A percentile compares a stretch with the other conserved stretches of the same genome.
Evolutionary conservation across 1,140 invertebrate species (phyloP).

Genomic region (Daktulosphaira vitifoliae): DNA sequence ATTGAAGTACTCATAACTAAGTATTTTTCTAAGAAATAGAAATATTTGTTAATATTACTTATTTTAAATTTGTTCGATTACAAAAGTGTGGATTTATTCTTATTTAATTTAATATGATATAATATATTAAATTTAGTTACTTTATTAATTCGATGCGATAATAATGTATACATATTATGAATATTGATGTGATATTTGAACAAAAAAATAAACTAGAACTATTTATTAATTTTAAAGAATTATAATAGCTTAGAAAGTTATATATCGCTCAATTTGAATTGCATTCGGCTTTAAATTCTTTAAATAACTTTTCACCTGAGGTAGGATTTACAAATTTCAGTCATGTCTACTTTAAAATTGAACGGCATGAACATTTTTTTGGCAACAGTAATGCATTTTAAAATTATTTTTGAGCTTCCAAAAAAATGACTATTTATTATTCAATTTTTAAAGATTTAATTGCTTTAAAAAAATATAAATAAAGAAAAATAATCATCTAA

Average conservation of each 20-base stretch:
- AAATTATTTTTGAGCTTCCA: neutral
- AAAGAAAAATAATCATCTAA: no score
- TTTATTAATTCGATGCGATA: no score
- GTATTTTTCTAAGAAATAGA: no score
- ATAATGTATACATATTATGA: no score
- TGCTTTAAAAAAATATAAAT: neutral
- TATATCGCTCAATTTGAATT: neutral
- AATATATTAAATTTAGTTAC: no score
- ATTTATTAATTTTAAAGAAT: neutral
- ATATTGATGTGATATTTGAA: no score
- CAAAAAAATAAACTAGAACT: neutral
- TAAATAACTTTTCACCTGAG: neutral
- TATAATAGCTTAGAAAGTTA: neutral
- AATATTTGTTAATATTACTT: no score
- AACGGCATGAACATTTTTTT: neutral
- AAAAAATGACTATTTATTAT: neutral
- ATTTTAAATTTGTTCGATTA: no score
- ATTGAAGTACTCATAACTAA: no score
- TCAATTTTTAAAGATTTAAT: neutral
- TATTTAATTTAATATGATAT: no score
- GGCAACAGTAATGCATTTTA: neutral
- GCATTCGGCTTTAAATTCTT: neutral
- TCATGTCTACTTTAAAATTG: neutral
- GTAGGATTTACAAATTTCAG: neutral
- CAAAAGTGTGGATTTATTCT: no score